phyloP scores from a whole-genome alignment of 2,888 invertebrate genomes.

The Volucella inanis region DNA sequence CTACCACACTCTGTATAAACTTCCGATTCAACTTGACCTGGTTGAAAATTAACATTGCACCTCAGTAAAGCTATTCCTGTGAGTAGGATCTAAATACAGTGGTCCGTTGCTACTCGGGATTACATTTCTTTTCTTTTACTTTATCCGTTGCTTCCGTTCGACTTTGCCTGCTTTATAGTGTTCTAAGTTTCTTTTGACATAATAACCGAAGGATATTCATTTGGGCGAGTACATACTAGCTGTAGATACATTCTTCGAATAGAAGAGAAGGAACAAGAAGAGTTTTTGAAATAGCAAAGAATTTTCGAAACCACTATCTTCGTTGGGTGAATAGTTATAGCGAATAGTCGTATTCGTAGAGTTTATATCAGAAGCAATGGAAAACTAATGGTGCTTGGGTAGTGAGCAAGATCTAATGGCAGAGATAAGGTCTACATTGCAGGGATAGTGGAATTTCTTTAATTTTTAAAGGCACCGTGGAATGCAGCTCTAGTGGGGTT shows the following conservation, averaged over 20 bases:
- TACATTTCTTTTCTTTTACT: constrained; percentile 27
- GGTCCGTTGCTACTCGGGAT: constrained; percentile 26
- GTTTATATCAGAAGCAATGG: constrained; percentile 45
- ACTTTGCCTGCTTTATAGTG: constrained; percentile 46
- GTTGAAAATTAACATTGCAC: constrained; percentile 63
- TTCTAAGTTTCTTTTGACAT: constrained; percentile 57
- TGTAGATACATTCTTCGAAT: constrained; percentile 11
- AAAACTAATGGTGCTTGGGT: constrained; percentile 42
- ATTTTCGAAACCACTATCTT: constrained; percentile 44
- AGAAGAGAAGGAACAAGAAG: neutral
- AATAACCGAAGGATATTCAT: constrained; percentile 63
- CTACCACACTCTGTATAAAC: constrained; percentile 39
- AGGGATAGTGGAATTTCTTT: constrained; percentile 42
- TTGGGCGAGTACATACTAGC: neutral
- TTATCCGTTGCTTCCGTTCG: constrained; percentile 46
- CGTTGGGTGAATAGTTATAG: constrained; percentile 46
- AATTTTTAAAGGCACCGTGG: constrained; percentile 44
- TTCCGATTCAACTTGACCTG: constrained; percentile 66
- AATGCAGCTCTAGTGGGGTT: constrained; percentile 23
- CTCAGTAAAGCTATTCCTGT: constrained; percentile 20
- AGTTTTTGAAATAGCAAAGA: constrained; percentile 29
- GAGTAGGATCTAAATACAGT: constrained; percentile 26
- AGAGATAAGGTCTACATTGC: constrained; percentile 34
- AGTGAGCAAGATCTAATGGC: constrained; percentile 38
- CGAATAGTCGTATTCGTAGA: neutral